A percentile compares a stretch with the other conserved stretches of the same genome.
These are phyloP conservation scores for Phalacrocorax pelagicus DNA, from an alignment of 2,113 vertebrate species.

Conservation along the genomic window DNA sequence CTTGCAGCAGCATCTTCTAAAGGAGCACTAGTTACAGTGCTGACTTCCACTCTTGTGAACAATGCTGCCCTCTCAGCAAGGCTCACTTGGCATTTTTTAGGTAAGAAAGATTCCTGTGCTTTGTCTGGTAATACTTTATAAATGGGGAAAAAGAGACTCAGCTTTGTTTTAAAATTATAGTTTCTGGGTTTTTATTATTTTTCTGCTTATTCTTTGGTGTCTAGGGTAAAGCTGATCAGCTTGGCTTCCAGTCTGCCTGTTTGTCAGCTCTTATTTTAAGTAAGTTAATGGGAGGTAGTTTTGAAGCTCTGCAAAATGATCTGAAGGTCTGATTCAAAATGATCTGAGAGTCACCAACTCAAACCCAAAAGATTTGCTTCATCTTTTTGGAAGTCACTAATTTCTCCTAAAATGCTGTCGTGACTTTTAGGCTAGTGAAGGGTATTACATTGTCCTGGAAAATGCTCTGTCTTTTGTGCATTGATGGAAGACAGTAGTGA, in stretches of 20 bases:
- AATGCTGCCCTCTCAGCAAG: not conserved
- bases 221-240: not conserved
- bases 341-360: not conserved
- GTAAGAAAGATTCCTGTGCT: not conserved
- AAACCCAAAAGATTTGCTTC: not conserved
- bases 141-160: rapidly evolving
- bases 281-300: not conserved
- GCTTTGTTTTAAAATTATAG: not conserved
- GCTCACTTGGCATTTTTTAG: rapidly evolving
- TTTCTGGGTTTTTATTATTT: not conserved
- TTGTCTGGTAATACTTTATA: not conserved
- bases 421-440: not conserved
- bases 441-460: not conserved
- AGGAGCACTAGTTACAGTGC: not conserved
- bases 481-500: not conserved
- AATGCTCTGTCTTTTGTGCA: not conserved
- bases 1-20: not conserved
- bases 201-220: not conserved
- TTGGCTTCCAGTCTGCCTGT: not conserved
- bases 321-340: not conserved
- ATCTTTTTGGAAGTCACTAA: not conserved
- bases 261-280: not conserved
- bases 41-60: not conserved
- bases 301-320: not conserved
- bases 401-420: not conserved